Evolutionary conservation across 2,888 invertebrate genomes (phyloP).

Genomic region (Andrena haemorrhoa): DNA sequence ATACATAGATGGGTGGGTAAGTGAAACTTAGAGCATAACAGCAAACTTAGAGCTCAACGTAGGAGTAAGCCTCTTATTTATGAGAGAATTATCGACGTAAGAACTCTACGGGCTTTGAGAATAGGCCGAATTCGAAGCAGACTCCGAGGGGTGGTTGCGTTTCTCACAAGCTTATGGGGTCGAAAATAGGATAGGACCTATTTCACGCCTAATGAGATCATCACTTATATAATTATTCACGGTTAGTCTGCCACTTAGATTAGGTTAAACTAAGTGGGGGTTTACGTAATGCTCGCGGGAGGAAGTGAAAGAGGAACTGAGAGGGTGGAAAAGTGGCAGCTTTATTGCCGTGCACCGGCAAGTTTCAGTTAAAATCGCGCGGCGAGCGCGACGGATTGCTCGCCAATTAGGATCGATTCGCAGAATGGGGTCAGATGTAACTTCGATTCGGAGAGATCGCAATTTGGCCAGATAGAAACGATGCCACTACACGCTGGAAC

Average conservation of each 20-base stretch:
- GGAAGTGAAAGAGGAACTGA: constrained; percentile 66
- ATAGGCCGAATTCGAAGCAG: background rate
- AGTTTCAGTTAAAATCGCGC: constrained; percentile 44
- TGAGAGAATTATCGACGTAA: background rate
- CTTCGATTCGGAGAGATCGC: constrained; percentile 45
- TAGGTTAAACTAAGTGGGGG: constrained; percentile 71
- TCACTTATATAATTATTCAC: constrained; percentile 79
- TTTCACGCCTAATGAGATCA: constrained; percentile 67
- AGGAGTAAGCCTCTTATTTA: background rate
- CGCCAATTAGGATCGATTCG: constrained; percentile 52
- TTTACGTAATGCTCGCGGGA: constrained; percentile 61
- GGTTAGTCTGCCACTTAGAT: constrained; percentile 75
- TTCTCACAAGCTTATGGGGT: constrained; percentile 6
- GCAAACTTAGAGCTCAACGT: background rate
- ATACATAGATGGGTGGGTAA: too few relatives aligned
- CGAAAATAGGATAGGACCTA: constrained; percentile 64
- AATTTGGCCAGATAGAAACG: constrained; percentile 29
- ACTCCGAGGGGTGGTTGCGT: background rate
- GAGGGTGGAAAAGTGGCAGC: constrained; percentile 51
- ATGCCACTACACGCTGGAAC: constrained; percentile 9
- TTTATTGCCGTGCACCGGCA: constrained; percentile 39
- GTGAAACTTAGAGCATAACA: too few relatives aligned
- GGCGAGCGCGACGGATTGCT: constrained; percentile 37
- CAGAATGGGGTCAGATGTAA: constrained; percentile 40
- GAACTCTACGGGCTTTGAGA: background rate